A percentile compares a stretch with the other conserved stretches of the same genome.
Conservation (phyloP, 2,797 vertebrate species). For the Poecilia picta region DNA sequence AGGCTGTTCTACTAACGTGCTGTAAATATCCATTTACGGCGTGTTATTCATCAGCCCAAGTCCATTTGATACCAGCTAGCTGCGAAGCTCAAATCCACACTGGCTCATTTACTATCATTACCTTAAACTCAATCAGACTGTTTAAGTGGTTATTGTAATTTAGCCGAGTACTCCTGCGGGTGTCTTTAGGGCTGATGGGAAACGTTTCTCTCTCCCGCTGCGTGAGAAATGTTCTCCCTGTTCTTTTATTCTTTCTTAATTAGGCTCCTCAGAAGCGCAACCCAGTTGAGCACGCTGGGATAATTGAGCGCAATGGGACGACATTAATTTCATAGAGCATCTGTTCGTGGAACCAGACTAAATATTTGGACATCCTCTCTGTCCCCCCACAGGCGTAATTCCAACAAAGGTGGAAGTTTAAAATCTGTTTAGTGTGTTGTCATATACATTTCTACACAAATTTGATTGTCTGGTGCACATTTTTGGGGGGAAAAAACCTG, state of each 20-base stretch:
- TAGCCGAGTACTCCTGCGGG: slow-evolving; percentile 42
- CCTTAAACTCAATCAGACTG: slow-evolving; percentile 54
- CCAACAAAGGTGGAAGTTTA: slow-evolving; percentile 15
- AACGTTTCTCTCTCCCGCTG: slow-evolving; percentile 68
- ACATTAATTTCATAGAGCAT: slow-evolving; percentile 38
- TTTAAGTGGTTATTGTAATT: slow-evolving; percentile 58
- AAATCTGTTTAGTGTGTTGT: neutral
- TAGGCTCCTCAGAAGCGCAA: slow-evolving; percentile 59
- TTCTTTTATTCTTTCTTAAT: slow-evolving; percentile 67
- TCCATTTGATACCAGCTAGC: slow-evolving; percentile 33
- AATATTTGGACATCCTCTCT: slow-evolving; percentile 43
- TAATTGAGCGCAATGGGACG: slow-evolving; percentile 68
- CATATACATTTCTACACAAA: neutral
- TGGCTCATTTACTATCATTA: slow-evolving; percentile 45
- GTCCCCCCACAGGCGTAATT: slow-evolving; percentile 22
- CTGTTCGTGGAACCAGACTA: slow-evolving; percentile 39
- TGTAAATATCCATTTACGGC: neutral
- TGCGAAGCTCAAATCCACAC: slow-evolving; percentile 12
- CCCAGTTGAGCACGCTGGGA: slow-evolving; percentile 47
- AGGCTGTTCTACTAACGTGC: neutral
- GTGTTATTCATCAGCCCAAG: slow-evolving; percentile 40
- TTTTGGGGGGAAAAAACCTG: slow-evolving; percentile 2
- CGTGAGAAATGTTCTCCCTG: slow-evolving; percentile 45
- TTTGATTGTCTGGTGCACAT: slow-evolving; percentile 2
- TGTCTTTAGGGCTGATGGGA: slow-evolving; percentile 65